phyloP scores from a whole-genome alignment of 1,140 invertebrate genomes.

The Drosophila asahinai region DNA sequence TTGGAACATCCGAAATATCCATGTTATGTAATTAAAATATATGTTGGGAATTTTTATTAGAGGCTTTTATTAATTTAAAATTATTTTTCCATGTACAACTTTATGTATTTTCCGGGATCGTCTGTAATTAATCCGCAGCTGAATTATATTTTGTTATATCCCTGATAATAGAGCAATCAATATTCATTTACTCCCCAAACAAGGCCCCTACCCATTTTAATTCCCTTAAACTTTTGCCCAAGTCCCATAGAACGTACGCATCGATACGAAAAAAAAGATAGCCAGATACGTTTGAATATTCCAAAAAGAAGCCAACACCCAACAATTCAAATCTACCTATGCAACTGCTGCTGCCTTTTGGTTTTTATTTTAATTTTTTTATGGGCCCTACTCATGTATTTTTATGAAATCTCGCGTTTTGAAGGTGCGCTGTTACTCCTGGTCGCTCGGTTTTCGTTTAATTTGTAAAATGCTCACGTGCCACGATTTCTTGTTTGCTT shows the following conservation, averaged over 20 bases:
- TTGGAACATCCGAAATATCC: too few species aligned
- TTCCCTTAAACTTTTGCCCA: slow-evolving; percentile 12
- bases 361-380: slow-evolving; percentile 77
- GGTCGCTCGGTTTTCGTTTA: slow-evolving; percentile 16
- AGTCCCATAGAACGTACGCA: slow-evolving; percentile 42
- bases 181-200: neutral
- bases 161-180: neutral
- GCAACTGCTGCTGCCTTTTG: slow-evolving; percentile 35
- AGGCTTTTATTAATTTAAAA: neutral
- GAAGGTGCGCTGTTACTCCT: slow-evolving; percentile 49
- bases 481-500: slow-evolving; percentile 47
- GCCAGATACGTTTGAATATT: slow-evolving; percentile 62
- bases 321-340: neutral
- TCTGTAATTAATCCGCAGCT: too few species aligned
- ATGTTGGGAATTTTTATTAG: neutral
- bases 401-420: slow-evolving; percentile 69
- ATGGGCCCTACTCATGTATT: slow-evolving; percentile 57
- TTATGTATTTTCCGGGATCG: neutral
- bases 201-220: neutral
- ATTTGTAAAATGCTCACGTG: slow-evolving; percentile 78
- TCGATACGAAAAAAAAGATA: slow-evolving; percentile 47
- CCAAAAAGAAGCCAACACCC: slow-evolving; percentile 30
- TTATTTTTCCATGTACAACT: too few species aligned
- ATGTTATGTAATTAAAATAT: too few species aligned
- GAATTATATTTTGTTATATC: too few species aligned